phyloP scores from a whole-genome alignment of 2,888 invertebrate species.

The Heliconius cydno region DNA sequence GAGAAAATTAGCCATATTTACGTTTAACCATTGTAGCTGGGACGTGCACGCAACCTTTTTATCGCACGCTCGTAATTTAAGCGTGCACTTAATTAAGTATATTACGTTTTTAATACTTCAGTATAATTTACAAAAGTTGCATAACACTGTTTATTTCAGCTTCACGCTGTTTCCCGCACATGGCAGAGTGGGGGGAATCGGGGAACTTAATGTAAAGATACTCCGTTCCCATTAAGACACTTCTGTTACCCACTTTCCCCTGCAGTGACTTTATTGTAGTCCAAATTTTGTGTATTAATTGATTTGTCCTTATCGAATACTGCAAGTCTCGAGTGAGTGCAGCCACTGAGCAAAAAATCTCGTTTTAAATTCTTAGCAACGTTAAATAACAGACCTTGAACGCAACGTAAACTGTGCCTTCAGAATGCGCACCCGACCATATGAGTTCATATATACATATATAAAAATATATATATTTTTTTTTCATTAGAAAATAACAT shows the following conservation, averaged over 20 bases:
- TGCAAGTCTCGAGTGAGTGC: neutral
- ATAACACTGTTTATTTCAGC: neutral
- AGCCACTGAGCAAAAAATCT: neutral
- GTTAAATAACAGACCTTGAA: constrained; percentile 23
- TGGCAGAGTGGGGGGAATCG: too few species aligned
- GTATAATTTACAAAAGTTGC: neutral
- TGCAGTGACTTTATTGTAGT: neutral
- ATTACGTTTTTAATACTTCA: neutral
- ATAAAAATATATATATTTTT: neutral
- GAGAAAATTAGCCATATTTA: constrained; percentile 33
- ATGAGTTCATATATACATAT: neutral
- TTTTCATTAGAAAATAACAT: neutral
- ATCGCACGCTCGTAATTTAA: constrained; percentile 29
- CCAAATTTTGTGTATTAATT: neutral
- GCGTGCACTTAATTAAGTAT: constrained; percentile 14
- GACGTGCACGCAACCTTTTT: constrained; percentile 39
- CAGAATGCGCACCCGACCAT: constrained; percentile 14
- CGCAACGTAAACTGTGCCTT: neutral
- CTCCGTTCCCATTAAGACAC: too few species aligned
- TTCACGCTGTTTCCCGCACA: too few species aligned
- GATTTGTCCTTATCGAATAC: constrained; percentile 1
- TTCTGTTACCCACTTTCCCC: too few species aligned
- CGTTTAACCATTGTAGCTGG: constrained; percentile 29
- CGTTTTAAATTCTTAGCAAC: constrained; percentile 7
- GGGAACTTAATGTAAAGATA: too few species aligned